Conservation (phyloP, 2,888 invertebrate species). For the Chaitophorus viminalis region DNA sequence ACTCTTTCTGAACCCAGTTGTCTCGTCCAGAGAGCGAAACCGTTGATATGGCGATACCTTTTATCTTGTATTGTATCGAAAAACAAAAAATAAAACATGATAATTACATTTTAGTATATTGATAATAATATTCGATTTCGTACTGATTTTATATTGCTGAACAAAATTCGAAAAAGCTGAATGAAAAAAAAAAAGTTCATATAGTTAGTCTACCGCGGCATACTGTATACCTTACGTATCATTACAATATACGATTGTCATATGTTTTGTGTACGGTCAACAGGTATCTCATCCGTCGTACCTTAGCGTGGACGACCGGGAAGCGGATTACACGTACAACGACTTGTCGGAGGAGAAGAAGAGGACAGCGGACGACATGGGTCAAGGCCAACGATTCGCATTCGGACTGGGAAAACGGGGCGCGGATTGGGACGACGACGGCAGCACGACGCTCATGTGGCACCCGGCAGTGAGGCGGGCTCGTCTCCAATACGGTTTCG, state of each 20-base stretch:
- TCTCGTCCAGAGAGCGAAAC: too few species aligned
- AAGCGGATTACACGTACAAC: constrained; percentile 52
- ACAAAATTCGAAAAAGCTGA: too few species aligned
- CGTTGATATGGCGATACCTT: too few species aligned
- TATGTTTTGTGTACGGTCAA: background rate
- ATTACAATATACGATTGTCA: background rate
- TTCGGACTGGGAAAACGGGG: constrained; percentile 57
- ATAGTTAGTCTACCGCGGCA: too few species aligned
- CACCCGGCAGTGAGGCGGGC: constrained; percentile 56
- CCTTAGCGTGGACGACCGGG: constrained; percentile 49
- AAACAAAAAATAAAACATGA: too few species aligned
- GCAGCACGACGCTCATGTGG: constrained; percentile 18
- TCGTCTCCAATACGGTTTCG: constrained; percentile 58
- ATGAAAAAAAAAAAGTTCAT: too few species aligned
- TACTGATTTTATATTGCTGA: too few species aligned
- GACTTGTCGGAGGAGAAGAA: constrained; percentile 59
- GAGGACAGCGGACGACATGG: constrained; percentile 46
- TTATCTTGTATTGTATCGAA: too few species aligned
- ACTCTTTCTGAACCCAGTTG: too few species aligned
- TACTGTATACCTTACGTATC: too few species aligned
- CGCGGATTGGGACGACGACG: background rate
- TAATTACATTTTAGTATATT: too few species aligned
- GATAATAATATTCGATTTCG: too few species aligned
- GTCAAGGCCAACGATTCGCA: constrained; percentile 47
- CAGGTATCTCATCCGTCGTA: constrained; percentile 51